Percentiles rank a stretch among this genome's conserved stretches.
Evolutionary conservation across 2,797 vertebrate species (phyloP).

Genomic region (Cynodonichthys magdalenae): DNA sequence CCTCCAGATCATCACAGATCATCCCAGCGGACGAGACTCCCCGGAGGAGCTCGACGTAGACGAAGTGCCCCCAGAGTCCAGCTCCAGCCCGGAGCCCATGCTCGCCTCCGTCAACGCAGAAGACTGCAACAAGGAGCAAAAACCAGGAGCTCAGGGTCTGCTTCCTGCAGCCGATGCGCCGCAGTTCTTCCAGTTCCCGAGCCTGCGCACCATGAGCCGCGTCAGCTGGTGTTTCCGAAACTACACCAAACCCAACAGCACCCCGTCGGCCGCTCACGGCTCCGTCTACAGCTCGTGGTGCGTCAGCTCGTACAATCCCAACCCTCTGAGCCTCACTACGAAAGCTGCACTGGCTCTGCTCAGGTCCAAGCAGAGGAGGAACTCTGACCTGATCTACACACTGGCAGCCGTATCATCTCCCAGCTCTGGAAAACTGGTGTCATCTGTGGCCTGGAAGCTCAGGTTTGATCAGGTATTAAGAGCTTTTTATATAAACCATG

Average conservation of each 20-base stretch:
- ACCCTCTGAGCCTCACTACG: slow-evolving; percentile 93
- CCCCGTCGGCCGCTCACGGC: slow-evolving; percentile 82
- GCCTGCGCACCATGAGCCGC: slow-evolving; percentile 91
- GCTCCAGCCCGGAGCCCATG: slow-evolving; percentile 87
- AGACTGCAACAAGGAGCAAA: slow-evolving; percentile 64
- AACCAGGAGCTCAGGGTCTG: slow-evolving; percentile 73
- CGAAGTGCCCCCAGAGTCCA: slow-evolving; percentile 84
- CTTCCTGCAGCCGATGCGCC: slow-evolving; percentile 87
- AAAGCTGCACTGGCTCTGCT: slow-evolving; percentile 93
- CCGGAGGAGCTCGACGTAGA: slow-evolving; percentile 92
- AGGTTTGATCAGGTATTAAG: slow-evolving; percentile 90
- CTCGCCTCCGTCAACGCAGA: slow-evolving; percentile 77
- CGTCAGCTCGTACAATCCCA: slow-evolving; percentile 94
- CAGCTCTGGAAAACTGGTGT: slow-evolving; percentile 92
- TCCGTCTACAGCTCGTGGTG: slow-evolving; percentile 97
- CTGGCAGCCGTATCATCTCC: slow-evolving; percentile 89
- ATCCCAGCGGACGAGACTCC: slow-evolving; percentile 81
- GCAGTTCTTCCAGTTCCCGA: slow-evolving; percentile 92
- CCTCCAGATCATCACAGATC: slow-evolving; percentile 88
- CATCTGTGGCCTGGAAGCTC: slow-evolving; percentile 93
- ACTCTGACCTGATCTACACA: slow-evolving; percentile 85
- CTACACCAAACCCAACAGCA: slow-evolving; percentile 93
- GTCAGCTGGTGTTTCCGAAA: slow-evolving; percentile 99
- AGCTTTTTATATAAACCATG: too few species aligned
- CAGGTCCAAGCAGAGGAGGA: slow-evolving; percentile 90